Base-by-base conservation (phyloP, 2,797 vertebrate species). In the Leucoraja ocellata region DNA sequence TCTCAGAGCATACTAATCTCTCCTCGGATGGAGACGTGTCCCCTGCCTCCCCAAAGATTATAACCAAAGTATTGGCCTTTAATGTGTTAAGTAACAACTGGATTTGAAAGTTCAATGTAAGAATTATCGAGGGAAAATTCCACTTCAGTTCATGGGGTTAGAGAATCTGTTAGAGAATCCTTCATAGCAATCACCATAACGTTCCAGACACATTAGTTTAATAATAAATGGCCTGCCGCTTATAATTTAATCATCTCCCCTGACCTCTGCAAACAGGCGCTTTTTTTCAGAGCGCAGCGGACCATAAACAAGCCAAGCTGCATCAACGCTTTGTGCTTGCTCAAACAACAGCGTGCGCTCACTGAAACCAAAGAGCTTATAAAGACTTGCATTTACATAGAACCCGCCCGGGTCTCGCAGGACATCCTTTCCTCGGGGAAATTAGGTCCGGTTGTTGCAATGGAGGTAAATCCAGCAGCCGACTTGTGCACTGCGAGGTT, bases 181-280 rank as follows among this genome's bases (percentile, higher is more conserved):
- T 58, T 21, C 39, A 61, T 25, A 28, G 21, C 83, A 7, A 61
- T 86, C 21, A 63, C 61, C 63, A 68, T 88, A 32, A 36, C 65
- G n/a, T 21, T 88, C 84, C 84, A 68, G 84, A 23, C 63, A 18
- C 7, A 39, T 39, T 73, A 1, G 1, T 76, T 92, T 46, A 54
- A 92, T 92, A 92, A 92, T 92, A 92, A 46, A 92, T 92, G 68
- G 90, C 25, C 23, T 76, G 90, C 25, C 13, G 9, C 39, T 23
- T 13, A 54, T 25, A 92, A 92, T 54, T 14, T 54, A 39, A 92
- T 92, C 90, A 46, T 46, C 90, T 73, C 36, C 5, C 7, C 90
- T 74, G 46, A 74, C 68, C 23, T 92, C 36, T 58, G 39, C 71
- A 76, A 39, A n/a, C 90, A 54, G 21, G 13, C 11, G 5, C 25